Evolutionary conservation across 2,113 vertebrate genomes (phyloP).

Genomic region (Apus apus): DNA sequence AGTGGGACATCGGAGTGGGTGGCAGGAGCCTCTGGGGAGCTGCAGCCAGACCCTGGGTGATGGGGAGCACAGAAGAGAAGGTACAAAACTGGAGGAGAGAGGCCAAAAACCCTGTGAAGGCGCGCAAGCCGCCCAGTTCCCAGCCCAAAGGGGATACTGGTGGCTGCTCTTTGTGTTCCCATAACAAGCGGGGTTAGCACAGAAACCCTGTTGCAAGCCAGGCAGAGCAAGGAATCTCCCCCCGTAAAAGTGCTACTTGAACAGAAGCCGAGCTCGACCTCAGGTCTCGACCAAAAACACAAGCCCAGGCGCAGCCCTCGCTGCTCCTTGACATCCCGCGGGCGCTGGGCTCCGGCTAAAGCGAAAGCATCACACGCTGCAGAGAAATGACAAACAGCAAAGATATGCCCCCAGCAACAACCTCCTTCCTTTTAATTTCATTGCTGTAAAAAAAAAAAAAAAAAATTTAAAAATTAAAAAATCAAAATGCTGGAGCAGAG

Average conservation of each 20-base stretch:
- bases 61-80: not conserved
- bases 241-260: constrained; percentile 1
- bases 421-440: not conserved
- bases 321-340: not conserved
- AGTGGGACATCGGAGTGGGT: accelerated
- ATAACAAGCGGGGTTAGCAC: not conserved
- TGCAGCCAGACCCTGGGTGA: accelerated
- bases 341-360: constrained; percentile 6
- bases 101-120: not conserved
- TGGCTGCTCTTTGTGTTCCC: not conserved
- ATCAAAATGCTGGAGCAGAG: not conserved
- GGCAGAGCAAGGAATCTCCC: not conserved
- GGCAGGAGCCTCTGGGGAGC: not conserved
- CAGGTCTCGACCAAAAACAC: not conserved
- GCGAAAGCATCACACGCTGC: constrained; percentile 14
- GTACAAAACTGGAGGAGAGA: not conserved
- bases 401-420: not conserved
- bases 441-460: not conserved
- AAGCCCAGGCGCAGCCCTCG: not conserved
- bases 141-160: not conserved
- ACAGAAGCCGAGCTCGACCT: constrained; percentile 28
- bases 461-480: too few species aligned
- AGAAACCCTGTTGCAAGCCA: constrained; percentile 22
- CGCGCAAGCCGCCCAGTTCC: not conserved
- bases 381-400: constrained; percentile 16